Percentiles rank a stretch among this genome's conserved stretches.
Evolutionary conservation across 2,113 vertebrate species (phyloP).

Genomic region (Cyrtonyx montezumae): DNA sequence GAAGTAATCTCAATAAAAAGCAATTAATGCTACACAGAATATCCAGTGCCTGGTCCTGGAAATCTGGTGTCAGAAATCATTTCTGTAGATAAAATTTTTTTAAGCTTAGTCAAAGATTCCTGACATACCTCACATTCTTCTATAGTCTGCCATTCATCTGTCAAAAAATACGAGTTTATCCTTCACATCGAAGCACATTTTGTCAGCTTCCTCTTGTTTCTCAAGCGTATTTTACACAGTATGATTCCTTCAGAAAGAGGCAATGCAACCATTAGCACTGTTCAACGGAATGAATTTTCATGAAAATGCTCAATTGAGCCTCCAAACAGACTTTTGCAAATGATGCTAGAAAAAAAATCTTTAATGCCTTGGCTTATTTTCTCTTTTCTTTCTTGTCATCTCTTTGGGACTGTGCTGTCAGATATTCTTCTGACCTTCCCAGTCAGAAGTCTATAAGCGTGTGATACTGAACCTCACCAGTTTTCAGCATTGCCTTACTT

Average conservation of each 20-base stretch:
- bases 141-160: slow-evolving; percentile 29
- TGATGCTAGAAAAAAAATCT: not conserved
- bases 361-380: not conserved
- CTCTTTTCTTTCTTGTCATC: not conserved
- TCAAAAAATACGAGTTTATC: not conserved
- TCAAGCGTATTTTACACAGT: not conserved
- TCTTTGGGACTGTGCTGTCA: not conserved
- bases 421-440: not conserved
- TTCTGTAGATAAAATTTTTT: slow-evolving; percentile 2
- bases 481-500: not conserved
- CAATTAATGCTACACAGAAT: not conserved
- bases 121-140: not conserved
- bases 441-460: not conserved
- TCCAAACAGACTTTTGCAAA: not conserved
- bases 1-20: not conserved
- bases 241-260: not conserved
- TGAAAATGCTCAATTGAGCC: not conserved
- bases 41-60: not conserved
- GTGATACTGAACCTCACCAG: not conserved
- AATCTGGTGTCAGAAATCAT: not conserved
- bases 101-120: not conserved
- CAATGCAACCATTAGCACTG: not conserved
- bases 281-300: slow-evolving; percentile 13
- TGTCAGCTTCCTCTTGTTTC: slow-evolving; percentile 20
- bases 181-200: slow-evolving; percentile 1